These are phyloP conservation scores for Orthonevra nobilis DNA, from an alignment of 2,888 invertebrate species.

Conservation along the genomic window DNA sequence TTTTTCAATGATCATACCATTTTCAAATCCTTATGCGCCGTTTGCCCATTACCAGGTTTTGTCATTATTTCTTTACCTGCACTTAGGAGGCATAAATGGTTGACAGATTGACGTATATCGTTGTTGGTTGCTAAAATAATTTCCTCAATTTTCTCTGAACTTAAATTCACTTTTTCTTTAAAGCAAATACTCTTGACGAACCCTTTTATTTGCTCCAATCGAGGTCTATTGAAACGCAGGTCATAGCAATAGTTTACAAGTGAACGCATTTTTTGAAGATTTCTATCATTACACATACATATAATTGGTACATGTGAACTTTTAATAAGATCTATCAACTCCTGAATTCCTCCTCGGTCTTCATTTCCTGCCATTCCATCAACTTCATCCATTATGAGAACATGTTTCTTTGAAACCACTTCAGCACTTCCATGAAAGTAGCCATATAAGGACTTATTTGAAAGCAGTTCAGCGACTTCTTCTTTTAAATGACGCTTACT, in stretches of 20 bases:
- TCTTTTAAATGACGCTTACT: conserved; percentile 92
- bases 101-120: conserved; percentile 96
- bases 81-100: conserved; percentile 91
- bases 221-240: conserved; percentile 91
- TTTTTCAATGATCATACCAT: conserved; percentile 85
- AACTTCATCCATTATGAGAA: conserved; percentile 99
- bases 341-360: conserved; percentile 98
- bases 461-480: conserved; percentile 90
- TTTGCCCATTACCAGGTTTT: conserved; percentile 80
- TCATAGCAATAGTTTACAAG: conserved; percentile 97
- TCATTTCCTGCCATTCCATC: conserved; percentile 99
- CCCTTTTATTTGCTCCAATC: conserved; percentile 93
- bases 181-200: conserved; percentile 95
- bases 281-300: conserved; percentile 99
- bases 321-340: conserved; percentile 95
- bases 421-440: conserved; percentile 84
- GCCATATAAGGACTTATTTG: conserved; percentile 87
- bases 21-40: conserved; percentile 90
- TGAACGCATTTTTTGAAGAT: conserved; percentile 95
- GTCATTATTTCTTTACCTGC: conserved; percentile 82
- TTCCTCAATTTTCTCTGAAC: conserved; percentile 88
- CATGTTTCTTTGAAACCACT: conserved; percentile 87
- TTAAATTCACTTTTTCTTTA: conserved; percentile 92
- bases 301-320: conserved; percentile 92
- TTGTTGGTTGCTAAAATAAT: conserved; percentile 93